Base-by-base conservation (phyloP, 2,113 vertebrate species). In the Clarias macrocephalus region DNA sequence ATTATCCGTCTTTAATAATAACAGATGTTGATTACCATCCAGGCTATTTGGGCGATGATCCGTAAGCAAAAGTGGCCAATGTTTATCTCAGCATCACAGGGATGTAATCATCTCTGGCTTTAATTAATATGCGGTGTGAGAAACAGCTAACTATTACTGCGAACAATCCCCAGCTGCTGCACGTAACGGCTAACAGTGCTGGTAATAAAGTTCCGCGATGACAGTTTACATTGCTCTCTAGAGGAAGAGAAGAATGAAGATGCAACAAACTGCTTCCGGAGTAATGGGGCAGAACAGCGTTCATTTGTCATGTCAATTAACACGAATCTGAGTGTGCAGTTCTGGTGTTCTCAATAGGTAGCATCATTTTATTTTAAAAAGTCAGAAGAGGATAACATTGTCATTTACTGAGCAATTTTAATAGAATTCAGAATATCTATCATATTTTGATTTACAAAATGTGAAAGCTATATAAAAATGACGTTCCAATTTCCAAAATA, bases 231-330 rank as follows among this genome's bases (percentile, higher is more conserved):
- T 59, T 42, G 75, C 52, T 89, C 80, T 82, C 57, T 42, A 6
- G 70, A 87, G 88, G 63, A 68, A 66, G 16, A 59, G 63, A 83
- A 62, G 48, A 63, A 72, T 54, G 59, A 79, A 90, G 82, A 84
- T 70, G 8, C 56, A 65, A 82, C 80, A 81, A 88, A 75, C 80
- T 57, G 81, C 73, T 70, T 28, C 63, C 66, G 23, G 63, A 12
- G 12, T 28, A 66, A 68, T 70, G 80, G 76, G 1, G 18, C 59
- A 52, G 60, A 66, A 82, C 60, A 57, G 80, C 68, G 66, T 28
- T 75, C 52, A 87, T 88, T 87, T 87, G 37, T 90, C 79, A 48
- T 85, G 48, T 87, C 80, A 90, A 90, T 90, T 82, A 87, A 85
- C 66, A 66, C 82, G 52, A 60, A 83, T 21, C 42, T 30, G 42